A percentile compares a stretch with the other conserved stretches of the same genome.
Evolutionary conservation across 2,888 invertebrate species (phyloP).

Genomic region (Merodon equestris): DNA sequence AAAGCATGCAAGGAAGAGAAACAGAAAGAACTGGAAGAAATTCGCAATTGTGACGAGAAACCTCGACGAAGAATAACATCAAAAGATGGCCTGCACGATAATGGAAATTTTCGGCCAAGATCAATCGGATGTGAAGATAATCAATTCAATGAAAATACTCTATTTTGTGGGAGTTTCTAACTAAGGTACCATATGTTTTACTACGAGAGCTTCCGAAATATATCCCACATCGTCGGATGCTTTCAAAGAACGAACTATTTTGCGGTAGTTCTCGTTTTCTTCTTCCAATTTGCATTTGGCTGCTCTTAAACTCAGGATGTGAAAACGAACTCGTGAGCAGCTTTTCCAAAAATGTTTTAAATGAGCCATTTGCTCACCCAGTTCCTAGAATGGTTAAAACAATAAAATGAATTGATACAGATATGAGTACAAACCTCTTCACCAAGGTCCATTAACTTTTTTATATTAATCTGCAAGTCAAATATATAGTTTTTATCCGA

Average conservation of each 20-base stretch:
- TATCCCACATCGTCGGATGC: slow-evolving; percentile 69
- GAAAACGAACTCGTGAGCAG: slow-evolving; percentile 73
- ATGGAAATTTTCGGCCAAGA: no score
- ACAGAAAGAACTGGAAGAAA: no score
- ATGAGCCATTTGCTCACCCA: slow-evolving; percentile 70
- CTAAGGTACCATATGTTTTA: no score
- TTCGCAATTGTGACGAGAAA: no score
- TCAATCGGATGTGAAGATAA: no score
- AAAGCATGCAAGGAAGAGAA: no score
- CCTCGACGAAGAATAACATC: no score
- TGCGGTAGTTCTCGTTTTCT: slow-evolving; percentile 74
- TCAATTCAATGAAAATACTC: no score
- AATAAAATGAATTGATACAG: not conserved
- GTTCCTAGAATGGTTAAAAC: slow-evolving; percentile 70
- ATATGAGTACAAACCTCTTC: slow-evolving; percentile 69
- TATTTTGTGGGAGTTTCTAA: not conserved
- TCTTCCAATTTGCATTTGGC: slow-evolving; percentile 72
- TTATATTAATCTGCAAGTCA: slow-evolving; percentile 71
- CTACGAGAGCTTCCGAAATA: slow-evolving; percentile 33
- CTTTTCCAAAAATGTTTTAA: slow-evolving; percentile 76
- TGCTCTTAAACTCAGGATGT: slow-evolving; percentile 72
- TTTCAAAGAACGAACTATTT: slow-evolving; percentile 75
- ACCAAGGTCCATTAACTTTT: slow-evolving; percentile 72
- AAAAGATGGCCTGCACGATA: no score
- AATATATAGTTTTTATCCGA: slow-evolving; percentile 62